These are phyloP conservation scores for Brachionus paranguensis DNA, from an alignment of 1,140 invertebrate genomes.

Conservation along the genomic window DNA sequence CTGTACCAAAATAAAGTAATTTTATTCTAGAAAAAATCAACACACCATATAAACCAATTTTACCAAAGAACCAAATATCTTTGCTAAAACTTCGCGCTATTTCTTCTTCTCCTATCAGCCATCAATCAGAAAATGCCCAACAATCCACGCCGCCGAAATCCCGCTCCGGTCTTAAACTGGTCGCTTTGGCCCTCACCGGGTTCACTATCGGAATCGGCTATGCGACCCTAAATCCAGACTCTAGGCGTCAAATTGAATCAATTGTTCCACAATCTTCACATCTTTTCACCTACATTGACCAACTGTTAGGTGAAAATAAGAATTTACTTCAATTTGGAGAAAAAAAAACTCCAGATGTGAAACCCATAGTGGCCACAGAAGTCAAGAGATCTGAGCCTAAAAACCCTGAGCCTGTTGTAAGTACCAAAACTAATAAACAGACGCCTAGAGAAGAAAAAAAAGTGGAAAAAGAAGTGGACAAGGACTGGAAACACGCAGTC, in stretches of 20 bases:
- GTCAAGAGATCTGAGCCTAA: not conserved
- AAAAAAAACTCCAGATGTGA: not conserved
- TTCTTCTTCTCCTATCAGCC: not conserved
- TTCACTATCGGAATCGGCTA: slow-evolving; percentile 33
- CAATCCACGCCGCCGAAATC: not conserved
- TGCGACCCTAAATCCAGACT: slow-evolving; percentile 25
- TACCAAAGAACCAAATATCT: not conserved
- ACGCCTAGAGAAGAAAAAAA: not conserved
- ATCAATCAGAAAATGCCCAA: not conserved
- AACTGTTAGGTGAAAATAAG: not conserved
- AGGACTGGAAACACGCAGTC: not conserved
- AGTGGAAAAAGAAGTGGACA: not conserved
- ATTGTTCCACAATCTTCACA: not conserved
- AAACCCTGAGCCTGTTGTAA: not conserved
- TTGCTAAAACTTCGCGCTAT: not conserved
- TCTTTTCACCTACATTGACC: slow-evolving; percentile 2
- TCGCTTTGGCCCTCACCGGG: slow-evolving; percentile 4
- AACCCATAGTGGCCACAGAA: not conserved
- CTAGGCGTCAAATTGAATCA: slow-evolving; percentile 27
- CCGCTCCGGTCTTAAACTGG: slow-evolving; percentile 9
- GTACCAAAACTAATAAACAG: not conserved
- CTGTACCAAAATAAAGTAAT: slow-evolving; percentile 16
- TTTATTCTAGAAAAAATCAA: not conserved
- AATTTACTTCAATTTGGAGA: not conserved
- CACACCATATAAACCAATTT: not conserved